Base-by-base conservation (phyloP, 2,888 invertebrate species). In the Scaptomyza parva region DNA sequence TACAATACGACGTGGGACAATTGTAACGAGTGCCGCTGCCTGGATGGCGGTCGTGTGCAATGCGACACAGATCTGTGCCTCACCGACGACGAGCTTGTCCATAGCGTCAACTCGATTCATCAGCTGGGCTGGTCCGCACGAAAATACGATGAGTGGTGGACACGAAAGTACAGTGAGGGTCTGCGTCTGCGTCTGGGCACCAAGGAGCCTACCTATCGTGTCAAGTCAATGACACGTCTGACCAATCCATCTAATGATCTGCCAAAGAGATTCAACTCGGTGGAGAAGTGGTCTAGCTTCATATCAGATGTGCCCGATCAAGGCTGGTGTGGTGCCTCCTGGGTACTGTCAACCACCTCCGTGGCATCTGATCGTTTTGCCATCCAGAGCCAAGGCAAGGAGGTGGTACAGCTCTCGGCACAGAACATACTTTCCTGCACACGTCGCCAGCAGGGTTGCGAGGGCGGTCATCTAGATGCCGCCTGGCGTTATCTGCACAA, bases 401-500 rank as follows among this genome's bases (percentile, higher is more conserved):
- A 97, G 89, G 92, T 93, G 14, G 93, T 95, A 6, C 91, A 93
- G 30, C 92, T 98, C 33, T 96, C 98, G 54, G 94, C 97, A 0
- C 98, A 99, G 90, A 95, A 97, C 68, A 93, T 99, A 24, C 91
- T 99, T 2, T 96, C 97, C 0, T 99, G 99, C 89, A 96, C 96
- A 89, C 93, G 93, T 50, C 93, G 94, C 64, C 94, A 94, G 40
- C 96, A 97, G 84, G 97, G 96, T 24, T 99, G 99, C 90, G 92
- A 93, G 33, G 98, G 98, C 0, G 99, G 98, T 0, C 95, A 97
- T 89, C 93, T 98, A 72, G 98, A 98, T 89, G 93, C 95, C 55
- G 98, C 98, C 0, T 99, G 98, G 99, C 95, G 95, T 91, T 98
- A 94, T 91, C 93, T 97, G 62, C 93, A 96, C 68, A 95, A 94